Evolutionary conservation across 2,797 vertebrate species (phyloP).

Genomic region (Enteromius viviparus): DNA sequence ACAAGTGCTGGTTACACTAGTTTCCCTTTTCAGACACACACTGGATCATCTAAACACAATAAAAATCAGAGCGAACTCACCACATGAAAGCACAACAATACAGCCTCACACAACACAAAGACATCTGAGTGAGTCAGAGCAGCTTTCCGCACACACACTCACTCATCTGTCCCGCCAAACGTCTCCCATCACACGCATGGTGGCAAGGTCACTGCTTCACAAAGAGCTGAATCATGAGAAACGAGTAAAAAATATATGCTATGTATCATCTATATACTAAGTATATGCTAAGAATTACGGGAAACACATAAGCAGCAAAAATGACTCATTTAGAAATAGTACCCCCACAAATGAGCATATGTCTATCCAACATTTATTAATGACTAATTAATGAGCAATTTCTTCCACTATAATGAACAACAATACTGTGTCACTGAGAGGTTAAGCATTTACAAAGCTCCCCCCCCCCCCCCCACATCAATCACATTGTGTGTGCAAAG

Average conservation of each 20-base stretch:
- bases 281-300: not conserved
- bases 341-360: not conserved
- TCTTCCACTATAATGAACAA: not conserved
- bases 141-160: slow-evolving; percentile 2
- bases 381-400: not conserved
- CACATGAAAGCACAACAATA: slow-evolving; percentile 6
- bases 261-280: not conserved
- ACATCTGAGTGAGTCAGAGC: not conserved
- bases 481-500: too few species aligned
- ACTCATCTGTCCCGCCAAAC: not conserved
- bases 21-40: slow-evolving; percentile 10
- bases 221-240: not conserved
- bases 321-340: not conserved
- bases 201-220: not conserved
- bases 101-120: slow-evolving; percentile 2
- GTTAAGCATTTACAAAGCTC: not conserved
- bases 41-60: not conserved
- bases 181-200: slow-evolving; percentile 5
- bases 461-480: too few species aligned
- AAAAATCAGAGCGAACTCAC: slow-evolving; percentile 20
- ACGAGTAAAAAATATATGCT: not conserved
- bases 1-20: not conserved
- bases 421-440: not conserved
- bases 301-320: not conserved
- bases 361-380: not conserved